Evolutionary conservation across 2,888 invertebrate species (phyloP), one percentile per base, ranked within the genome.

Genomic region (Teinopalpus imperialis): DNA sequence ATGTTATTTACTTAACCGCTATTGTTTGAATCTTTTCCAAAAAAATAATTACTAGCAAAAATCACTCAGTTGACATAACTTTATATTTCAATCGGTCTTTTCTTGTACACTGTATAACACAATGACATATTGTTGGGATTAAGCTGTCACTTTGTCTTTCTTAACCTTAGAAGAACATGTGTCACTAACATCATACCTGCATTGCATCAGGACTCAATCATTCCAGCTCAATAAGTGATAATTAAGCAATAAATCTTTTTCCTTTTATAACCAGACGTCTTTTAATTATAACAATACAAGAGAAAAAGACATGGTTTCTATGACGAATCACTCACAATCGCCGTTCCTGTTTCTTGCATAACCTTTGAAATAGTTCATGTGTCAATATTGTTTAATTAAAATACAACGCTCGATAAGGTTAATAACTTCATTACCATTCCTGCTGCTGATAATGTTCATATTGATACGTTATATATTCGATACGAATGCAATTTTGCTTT

Each of bases 121-220:
- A 2, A 6, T 0, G 0, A n/a, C n/a, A 4, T 30, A n/a, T n/a
- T 31, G 14, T 18, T 8, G 9, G 23, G 14, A 31, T 40, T 21
- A 13, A 30, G 7, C 3, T 9, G n/a, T 30, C 13, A 14, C 23
- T 16, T 30, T 5, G n/a, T n/a, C n/a, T 30, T 20, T 30, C 30
- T 27, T 21, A 27, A 21, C 26, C 2, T 35, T 27, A 9, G 43
- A 29, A 16, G 32, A 44, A 32, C 13, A 39, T 44, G 26, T 44
- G 37, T 44, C 44, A 44, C 31, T 9, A 39, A 26, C 30, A 26
- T 13, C 44, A 37, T 31, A 20, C 9, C 37, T 37, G 37, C 23
- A 45, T 45, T 45, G 40, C 32, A 45, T 34, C 45, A 40, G 45
- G 45, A 40, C 26, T 45, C 34, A 45, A 40, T 39, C 26, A 44